These are phyloP conservation scores for Amphiprion ocellaris DNA, from an alignment of 2,113 vertebrate species.

Conservation along the genomic window DNA sequence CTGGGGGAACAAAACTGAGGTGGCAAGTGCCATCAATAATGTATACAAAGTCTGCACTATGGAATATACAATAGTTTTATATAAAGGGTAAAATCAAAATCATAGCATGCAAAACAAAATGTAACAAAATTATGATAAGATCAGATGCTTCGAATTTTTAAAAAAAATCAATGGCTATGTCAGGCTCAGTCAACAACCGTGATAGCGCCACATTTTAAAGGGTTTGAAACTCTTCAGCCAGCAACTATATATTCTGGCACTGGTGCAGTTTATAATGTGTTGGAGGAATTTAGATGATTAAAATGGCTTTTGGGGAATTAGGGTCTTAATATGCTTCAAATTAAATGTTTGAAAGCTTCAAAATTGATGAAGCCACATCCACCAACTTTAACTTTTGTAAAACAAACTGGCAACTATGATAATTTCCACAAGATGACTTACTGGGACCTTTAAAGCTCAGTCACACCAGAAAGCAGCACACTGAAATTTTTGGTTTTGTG, in stretches of 20 bases:
- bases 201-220: constrained; percentile 64
- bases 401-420: no score
- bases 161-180: constrained; percentile 36
- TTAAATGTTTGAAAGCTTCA: not conserved
- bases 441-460: no score
- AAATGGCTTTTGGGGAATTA: not conserved
- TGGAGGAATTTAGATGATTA: not conserved
- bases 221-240: constrained; percentile 28
- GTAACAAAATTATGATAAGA: constrained; percentile 24
- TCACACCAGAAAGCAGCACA: no score
- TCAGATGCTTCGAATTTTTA: constrained; percentile 1
- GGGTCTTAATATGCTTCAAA: not conserved
- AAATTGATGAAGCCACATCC: no score
- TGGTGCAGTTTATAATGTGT: not conserved
- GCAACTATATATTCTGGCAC: not conserved
- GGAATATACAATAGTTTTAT: constrained; percentile 40
- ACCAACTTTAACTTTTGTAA: no score
- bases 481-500: no score
- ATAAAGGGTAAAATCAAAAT: constrained; percentile 38
- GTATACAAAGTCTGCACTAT: constrained; percentile 9
- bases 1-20: constrained; percentile 2
- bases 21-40: not conserved
- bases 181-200: constrained; percentile 48
- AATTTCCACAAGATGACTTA: no score
- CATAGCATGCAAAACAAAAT: constrained; percentile 69